A percentile compares a stretch with the other conserved stretches of the same genome.
These are phyloP conservation scores for Subacronicta megacephala DNA, from an alignment of 2,888 invertebrate genomes.

Conservation along the genomic window DNA sequence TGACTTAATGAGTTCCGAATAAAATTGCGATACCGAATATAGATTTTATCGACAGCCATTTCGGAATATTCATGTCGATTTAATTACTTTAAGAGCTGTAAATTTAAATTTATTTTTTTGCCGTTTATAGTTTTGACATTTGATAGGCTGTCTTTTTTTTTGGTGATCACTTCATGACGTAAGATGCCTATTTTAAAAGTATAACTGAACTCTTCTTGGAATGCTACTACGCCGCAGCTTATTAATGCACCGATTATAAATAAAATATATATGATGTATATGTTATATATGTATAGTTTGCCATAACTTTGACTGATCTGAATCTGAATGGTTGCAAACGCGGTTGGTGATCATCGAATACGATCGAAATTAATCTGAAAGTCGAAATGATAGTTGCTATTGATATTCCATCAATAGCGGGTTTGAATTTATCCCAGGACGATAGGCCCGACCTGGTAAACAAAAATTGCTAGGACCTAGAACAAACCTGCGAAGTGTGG, in stretches of 20 bases:
- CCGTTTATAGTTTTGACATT: constrained; percentile 29
- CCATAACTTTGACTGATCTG: background rate
- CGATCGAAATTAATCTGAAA: too few relatives aligned
- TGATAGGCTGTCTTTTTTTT: constrained; percentile 10
- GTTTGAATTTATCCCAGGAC: too few relatives aligned
- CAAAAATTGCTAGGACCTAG: too few relatives aligned
- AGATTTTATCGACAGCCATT: constrained; percentile 45
- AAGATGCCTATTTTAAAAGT: background rate
- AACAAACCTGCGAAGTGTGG: too few relatives aligned
- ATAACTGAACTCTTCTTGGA: constrained; percentile 1
- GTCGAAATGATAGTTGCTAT: too few relatives aligned
- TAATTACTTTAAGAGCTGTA: constrained; percentile 30
- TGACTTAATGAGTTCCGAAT: constrained; percentile 43
- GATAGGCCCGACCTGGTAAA: too few relatives aligned
- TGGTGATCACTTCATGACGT: background rate
- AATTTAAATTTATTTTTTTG: constrained; percentile 16
- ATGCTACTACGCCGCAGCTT: background rate
- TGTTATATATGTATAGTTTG: background rate
- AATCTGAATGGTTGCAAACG: too few relatives aligned
- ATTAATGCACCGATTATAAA: too few relatives aligned
- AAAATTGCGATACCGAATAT: constrained; percentile 30
- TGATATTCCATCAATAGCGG: too few relatives aligned
- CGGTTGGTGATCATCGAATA: too few relatives aligned
- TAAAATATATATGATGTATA: too few relatives aligned
- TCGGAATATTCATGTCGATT: constrained; percentile 35